phyloP scores from a whole-genome alignment of 2,113 vertebrate genomes.

The Archilochus colubris region DNA sequence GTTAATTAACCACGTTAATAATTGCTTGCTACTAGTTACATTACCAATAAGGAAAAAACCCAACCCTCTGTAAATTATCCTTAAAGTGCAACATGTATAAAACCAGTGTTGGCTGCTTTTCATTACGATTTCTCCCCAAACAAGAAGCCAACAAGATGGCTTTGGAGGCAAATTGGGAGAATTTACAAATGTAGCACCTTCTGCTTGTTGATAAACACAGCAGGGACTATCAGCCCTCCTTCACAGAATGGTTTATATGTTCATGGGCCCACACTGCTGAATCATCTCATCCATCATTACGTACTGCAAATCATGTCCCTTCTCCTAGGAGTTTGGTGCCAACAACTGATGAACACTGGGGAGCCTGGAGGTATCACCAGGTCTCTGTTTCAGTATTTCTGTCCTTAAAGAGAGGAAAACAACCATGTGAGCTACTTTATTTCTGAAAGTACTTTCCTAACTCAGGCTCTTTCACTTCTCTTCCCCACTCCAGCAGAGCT shows the following conservation, averaged over 20 bases:
- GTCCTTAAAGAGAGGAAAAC: neutral
- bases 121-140: neutral
- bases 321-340: neutral
- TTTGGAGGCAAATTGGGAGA: neutral
- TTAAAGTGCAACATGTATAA: neutral
- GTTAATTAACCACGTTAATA: neutral
- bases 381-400: neutral
- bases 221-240: neutral
- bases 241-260: neutral
- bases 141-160: neutral
- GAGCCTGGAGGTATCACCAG: neutral
- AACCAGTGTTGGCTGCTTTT: neutral
- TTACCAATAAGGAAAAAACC: neutral
- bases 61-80: neutral
- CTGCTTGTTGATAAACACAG: constrained; percentile 22
- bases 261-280: neutral
- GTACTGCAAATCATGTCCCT: neutral
- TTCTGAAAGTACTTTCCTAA: neutral
- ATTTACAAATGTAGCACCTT: neutral
- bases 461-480: neutral
- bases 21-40: neutral
- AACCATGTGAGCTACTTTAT: neutral
- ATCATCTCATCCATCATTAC: neutral
- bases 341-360: neutral
- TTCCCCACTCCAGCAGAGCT: neutral